Evolutionary conservation across 2,888 invertebrate genomes (phyloP).

Genomic region (Cosmorhoe ocellata): DNA sequence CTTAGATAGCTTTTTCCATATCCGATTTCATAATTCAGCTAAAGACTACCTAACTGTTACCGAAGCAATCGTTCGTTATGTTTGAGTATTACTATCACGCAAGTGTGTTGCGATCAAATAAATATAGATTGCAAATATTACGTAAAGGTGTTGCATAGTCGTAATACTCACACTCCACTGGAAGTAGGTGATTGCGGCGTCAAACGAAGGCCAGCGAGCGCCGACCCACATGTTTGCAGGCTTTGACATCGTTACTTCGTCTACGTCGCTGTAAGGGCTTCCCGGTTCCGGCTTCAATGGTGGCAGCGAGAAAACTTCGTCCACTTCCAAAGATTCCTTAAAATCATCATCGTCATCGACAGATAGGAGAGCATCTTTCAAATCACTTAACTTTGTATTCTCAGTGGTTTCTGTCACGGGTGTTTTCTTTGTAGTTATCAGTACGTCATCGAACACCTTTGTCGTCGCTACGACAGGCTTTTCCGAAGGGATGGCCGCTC

Average conservation of each 20-base stretch:
- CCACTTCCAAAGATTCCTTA: constrained; percentile 72
- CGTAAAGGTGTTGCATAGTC: constrained; percentile 35
- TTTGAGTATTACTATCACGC: constrained; percentile 41
- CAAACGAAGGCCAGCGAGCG: constrained; percentile 85
- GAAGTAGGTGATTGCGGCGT: constrained; percentile 85
- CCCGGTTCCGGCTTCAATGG: constrained; percentile 65
- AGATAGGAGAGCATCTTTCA: constrained; percentile 71
- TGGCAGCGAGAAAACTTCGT: constrained; percentile 74
- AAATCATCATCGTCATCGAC: constrained; percentile 76
- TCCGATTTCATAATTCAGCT: constrained; percentile 47
- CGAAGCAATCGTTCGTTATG: constrained; percentile 41
- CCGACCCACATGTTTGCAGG: constrained; percentile 82
- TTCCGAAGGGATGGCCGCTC: constrained; percentile 52
- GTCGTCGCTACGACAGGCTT: constrained; percentile 54
- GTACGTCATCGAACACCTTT: constrained; percentile 63
- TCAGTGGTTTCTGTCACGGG: constrained; percentile 57
- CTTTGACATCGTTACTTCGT: constrained; percentile 72
- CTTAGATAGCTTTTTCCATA: constrained; percentile 44
- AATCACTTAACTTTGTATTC: constrained; percentile 59
- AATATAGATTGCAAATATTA: constrained; percentile 40
- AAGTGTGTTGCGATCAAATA: constrained; percentile 36
- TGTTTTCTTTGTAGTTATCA: constrained; percentile 64
- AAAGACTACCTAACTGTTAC: constrained; percentile 44
- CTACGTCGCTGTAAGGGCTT: constrained; percentile 54
- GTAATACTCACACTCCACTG: constrained; percentile 84